phyloP scores from a whole-genome alignment of 2,888 invertebrate genomes.

The Melanotus villosus region DNA sequence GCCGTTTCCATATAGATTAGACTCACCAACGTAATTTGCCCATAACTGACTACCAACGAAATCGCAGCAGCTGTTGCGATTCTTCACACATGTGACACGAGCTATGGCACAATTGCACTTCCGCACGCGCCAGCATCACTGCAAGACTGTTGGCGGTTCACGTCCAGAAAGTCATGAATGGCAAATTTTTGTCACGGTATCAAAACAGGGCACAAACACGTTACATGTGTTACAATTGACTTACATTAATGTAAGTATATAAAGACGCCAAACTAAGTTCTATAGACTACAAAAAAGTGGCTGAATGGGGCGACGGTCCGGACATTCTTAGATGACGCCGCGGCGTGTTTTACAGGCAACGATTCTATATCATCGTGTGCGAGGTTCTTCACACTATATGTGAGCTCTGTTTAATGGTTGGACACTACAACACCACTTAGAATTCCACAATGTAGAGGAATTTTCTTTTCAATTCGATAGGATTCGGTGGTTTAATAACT shows the following conservation, averaged over 20 bases:
- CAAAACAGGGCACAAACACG: constrained; percentile 34
- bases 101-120: constrained; percentile 42
- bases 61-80: constrained; percentile 36
- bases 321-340: constrained; percentile 44
- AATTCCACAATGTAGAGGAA: constrained; percentile 40
- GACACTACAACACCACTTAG: constrained; percentile 29
- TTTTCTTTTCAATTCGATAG: constrained; percentile 2
- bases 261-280: constrained; percentile 49
- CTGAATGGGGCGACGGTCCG: constrained; percentile 47
- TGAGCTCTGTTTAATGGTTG: constrained; percentile 15
- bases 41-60: constrained; percentile 33
- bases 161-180: constrained; percentile 35
- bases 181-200: constrained; percentile 40
- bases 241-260: constrained; percentile 42
- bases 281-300: constrained; percentile 47
- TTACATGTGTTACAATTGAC: constrained; percentile 40
- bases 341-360: constrained; percentile 30
- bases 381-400: constrained; percentile 20
- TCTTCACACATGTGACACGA: constrained; percentile 38
- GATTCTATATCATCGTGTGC: constrained; percentile 22
- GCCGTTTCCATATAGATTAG: no score
- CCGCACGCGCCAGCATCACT: constrained; percentile 49
- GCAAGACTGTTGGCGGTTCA: constrained; percentile 37
- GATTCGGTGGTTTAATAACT: not conserved
- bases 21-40: constrained; percentile 37